A percentile compares a stretch with the other conserved stretches of the same genome.
These are phyloP conservation scores for Simalia tracyae DNA, from an alignment of 2,797 vertebrate species.

Conservation along the genomic window DNA sequence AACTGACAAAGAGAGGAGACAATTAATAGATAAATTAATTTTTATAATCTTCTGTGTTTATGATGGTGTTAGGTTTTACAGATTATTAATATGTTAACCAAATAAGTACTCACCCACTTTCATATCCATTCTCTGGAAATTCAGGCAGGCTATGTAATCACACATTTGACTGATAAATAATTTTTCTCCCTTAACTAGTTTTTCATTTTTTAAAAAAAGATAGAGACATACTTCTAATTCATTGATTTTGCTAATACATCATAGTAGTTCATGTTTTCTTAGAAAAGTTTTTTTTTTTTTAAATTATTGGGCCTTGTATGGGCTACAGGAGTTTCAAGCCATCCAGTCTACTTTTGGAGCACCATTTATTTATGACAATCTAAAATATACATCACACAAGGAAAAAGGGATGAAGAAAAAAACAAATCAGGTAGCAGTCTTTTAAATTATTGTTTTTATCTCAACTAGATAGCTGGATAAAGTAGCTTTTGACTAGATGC, in stretches of 20 bases:
- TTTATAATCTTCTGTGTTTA: background rate
- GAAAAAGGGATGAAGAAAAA: too few relatives aligned
- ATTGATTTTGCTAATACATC: background rate
- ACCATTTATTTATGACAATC: background rate
- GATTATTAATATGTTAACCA: constrained; percentile 5
- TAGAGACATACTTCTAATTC: background rate
- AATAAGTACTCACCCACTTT: background rate
- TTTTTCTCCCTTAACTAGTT: background rate
- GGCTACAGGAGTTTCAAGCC: background rate
- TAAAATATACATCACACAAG: background rate
- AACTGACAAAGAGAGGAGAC: too few relatives aligned
- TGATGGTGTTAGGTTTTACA: background rate
- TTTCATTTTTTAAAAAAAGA: background rate
- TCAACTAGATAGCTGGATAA: too few relatives aligned
- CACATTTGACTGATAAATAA: background rate
- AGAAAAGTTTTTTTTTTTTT: background rate
- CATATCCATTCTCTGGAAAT: background rate
- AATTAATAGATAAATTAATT: constrained; percentile 7
- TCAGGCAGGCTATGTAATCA: background rate
- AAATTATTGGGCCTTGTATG: background rate
- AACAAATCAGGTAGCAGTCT: too few relatives aligned
- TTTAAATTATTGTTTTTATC: too few relatives aligned
- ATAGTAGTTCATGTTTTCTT: background rate
- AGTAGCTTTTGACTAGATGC: too few relatives aligned
- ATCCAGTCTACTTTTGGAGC: background rate